phyloP scores from a whole-genome alignment of 2,888 invertebrate species.

The Eupelmus urozonus region DNA sequence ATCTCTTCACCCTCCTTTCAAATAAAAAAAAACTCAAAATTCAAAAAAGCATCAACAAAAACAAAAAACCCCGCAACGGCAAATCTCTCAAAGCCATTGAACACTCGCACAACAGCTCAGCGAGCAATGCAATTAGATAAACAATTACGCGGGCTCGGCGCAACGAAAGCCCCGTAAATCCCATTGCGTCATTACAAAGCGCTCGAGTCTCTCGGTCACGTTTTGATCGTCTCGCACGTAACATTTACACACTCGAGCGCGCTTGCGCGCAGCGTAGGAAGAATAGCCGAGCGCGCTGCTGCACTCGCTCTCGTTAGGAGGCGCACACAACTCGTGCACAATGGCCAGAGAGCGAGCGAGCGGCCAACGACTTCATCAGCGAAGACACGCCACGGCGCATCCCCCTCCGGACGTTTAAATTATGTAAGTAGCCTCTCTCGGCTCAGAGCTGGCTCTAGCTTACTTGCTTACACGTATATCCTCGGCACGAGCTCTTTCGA shows the following conservation, averaged over 20 bases:
- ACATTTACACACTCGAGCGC: no score
- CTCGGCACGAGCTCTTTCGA: background rate
- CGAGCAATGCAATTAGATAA: no score
- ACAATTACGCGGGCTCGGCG: no score
- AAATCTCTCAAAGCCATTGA: no score
- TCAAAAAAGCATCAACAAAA: no score
- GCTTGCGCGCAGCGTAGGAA: background rate
- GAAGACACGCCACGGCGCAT: slow-evolving; percentile 57
- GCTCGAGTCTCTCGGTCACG: background rate
- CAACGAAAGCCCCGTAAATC: slow-evolving; percentile 13
- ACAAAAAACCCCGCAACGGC: no score
- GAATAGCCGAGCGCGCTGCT: slow-evolving; percentile 3
- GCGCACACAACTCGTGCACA: slow-evolving; percentile 32
- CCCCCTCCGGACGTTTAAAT: slow-evolving; percentile 66
- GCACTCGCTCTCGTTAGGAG: background rate
- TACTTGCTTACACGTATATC: background rate
- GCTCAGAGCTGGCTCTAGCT: background rate
- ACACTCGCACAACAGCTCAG: no score
- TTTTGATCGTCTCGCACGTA: background rate
- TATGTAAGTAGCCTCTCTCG: slow-evolving; percentile 65
- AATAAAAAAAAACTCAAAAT: no score
- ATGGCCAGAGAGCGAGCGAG: slow-evolving; percentile 42
- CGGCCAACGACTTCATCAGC: slow-evolving; percentile 62
- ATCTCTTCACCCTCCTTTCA: no score
- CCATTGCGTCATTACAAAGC: slow-evolving; percentile 21